phyloP scores from a whole-genome alignment of 2,888 invertebrate species.

The Cataglyphis livida region DNA sequence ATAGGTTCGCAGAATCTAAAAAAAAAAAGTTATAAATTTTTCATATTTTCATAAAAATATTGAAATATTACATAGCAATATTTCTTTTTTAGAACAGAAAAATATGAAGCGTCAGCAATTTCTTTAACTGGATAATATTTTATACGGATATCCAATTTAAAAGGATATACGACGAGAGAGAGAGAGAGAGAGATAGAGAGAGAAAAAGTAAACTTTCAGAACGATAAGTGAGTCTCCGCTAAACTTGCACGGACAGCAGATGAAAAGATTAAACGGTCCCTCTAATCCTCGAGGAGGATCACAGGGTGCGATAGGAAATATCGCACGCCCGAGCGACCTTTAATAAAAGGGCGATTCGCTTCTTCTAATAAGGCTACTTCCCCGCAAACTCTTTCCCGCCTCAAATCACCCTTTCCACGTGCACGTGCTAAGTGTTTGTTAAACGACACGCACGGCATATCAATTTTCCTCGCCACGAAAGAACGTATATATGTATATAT shows the following conservation, averaged over 20 bases:
- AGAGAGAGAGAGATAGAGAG: no score
- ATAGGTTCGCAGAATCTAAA: background rate
- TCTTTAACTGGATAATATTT: background rate
- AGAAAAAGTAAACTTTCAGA: background rate
- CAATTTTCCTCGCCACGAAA: constrained; percentile 44
- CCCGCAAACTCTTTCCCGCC: constrained; percentile 40
- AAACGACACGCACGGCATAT: constrained; percentile 42
- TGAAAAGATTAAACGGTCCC: constrained; percentile 57
- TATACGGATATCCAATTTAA: background rate
- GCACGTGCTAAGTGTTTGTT: constrained; percentile 49
- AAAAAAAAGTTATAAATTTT: background rate
- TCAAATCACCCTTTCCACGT: constrained; percentile 61
- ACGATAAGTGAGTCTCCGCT: background rate
- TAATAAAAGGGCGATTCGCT: constrained; percentile 51
- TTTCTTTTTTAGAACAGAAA: background rate
- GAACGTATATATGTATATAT: background rate
- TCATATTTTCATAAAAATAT: background rate
- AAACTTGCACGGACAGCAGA: constrained; percentile 13
- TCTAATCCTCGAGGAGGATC: constrained; percentile 52
- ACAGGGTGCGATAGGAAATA: constrained; percentile 48
- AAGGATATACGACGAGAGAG: background rate
- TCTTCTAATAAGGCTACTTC: constrained; percentile 56
- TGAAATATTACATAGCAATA: background rate
- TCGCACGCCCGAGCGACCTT: constrained; percentile 11
- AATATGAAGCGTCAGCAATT: background rate